Evolutionary conservation across 2,888 invertebrate genomes (phyloP).

Genomic region (Nudaria mundana): DNA sequence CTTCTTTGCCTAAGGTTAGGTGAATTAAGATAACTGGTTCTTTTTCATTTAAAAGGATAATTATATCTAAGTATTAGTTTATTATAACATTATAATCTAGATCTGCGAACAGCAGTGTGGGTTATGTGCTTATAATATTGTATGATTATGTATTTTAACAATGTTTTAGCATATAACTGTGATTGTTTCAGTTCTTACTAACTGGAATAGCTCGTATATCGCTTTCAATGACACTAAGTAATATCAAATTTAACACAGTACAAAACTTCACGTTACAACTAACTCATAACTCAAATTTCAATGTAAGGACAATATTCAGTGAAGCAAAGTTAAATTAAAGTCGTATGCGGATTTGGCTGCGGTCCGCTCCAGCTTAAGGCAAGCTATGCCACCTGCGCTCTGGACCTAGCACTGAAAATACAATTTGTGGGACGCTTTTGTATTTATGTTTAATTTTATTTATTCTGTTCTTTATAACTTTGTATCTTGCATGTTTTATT

Average conservation of each 20-base stretch:
- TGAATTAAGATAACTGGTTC: too few species aligned
- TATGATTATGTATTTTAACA: too few species aligned
- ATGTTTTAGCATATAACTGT: too few species aligned
- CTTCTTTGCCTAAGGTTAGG: too few species aligned
- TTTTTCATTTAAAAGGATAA: too few species aligned
- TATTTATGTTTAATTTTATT: constrained; percentile 65
- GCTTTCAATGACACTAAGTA: too few species aligned
- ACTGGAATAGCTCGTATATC: too few species aligned
- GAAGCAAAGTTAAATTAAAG: constrained; percentile 78
- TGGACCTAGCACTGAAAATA: constrained; percentile 60
- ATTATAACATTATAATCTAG: too few species aligned
- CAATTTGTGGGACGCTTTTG: constrained; percentile 71
- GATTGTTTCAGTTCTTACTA: too few species aligned
- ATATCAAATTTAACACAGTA: constrained; percentile 10
- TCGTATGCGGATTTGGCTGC: constrained; percentile 68
- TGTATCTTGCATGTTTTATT: constrained; percentile 4
- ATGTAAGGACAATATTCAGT: constrained; percentile 67
- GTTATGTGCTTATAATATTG: too few species aligned
- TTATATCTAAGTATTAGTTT: too few species aligned
- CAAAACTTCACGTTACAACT: constrained; percentile 25
- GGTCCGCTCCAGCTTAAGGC: constrained; percentile 63
- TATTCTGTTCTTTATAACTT: constrained; percentile 57
- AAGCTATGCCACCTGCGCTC: constrained; percentile 62
- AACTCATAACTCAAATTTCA: constrained; percentile 54
- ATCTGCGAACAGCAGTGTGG: too few species aligned